Evolutionary conservation across 30 jellyfish, hydroid and myxozoan species (phyloP).

Genomic region (Catostylus mosaicus): DNA sequence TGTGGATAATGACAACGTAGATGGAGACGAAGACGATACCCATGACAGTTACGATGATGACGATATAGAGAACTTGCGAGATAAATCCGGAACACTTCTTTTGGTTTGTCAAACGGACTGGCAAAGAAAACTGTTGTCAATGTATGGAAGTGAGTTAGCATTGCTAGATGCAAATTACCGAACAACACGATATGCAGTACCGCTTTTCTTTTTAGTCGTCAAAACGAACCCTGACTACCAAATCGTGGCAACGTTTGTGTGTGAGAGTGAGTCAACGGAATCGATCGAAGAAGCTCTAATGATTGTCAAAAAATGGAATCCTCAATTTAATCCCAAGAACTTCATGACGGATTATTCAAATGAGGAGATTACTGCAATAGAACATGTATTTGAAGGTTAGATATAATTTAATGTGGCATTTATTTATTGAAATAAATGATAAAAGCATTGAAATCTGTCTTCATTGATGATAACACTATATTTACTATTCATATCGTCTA

Average conservation of each 20-base stretch:
- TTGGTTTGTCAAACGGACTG: conserved; percentile 76
- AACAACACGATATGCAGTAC: conserved; percentile 77
- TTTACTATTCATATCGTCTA: background rate
- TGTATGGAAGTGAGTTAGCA: conserved; percentile 70
- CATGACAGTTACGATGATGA: background rate
- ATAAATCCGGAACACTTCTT: conserved; percentile 13
- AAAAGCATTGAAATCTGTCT: too few species aligned
- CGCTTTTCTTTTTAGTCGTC: conserved; percentile 76
- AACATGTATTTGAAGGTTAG: conserved; percentile 56
- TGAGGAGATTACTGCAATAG: conserved; percentile 74
- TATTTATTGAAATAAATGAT: too few species aligned
- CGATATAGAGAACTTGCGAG: background rate
- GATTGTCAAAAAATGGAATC: conserved; percentile 75
- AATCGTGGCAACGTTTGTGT: conserved; percentile 68
- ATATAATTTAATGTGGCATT: background rate
- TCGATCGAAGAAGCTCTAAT: conserved; percentile 61
- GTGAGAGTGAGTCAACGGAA: conserved; percentile 52
- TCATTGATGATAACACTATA: background rate
- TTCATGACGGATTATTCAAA: conserved; percentile 65
- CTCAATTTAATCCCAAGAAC: conserved; percentile 62
- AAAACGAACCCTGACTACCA: conserved; percentile 85
- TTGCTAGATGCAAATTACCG: conserved; percentile 79
- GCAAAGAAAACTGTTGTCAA: conserved; percentile 60
- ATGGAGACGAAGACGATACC: background rate
- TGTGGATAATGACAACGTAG: background rate